A percentile compares a stretch with the other conserved stretches of the same genome.
Evolutionary conservation across 2,113 vertebrate species (phyloP).

Genomic region (Aviceda subcristata): DNA sequence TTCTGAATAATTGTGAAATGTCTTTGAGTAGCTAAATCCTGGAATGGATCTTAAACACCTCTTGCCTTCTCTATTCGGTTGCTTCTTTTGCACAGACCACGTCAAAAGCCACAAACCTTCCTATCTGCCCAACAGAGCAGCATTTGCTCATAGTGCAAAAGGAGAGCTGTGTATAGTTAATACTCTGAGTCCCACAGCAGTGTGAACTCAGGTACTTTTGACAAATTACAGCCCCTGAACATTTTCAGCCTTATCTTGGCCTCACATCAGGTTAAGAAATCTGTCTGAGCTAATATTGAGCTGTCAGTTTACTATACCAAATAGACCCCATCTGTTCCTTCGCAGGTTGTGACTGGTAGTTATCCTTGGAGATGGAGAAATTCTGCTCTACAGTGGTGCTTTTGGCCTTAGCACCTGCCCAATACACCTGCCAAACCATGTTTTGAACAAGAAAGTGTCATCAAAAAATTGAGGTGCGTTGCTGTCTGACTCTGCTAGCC

Average conservation of each 20-base stretch:
- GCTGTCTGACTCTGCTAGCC: neutral
- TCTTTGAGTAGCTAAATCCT: neutral
- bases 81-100: neutral
- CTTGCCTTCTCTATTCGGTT: neutral
- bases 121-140: neutral
- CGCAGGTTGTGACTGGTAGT: neutral
- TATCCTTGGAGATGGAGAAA: neutral
- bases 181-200: neutral
- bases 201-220: neutral
- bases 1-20: neutral
- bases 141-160: neutral
- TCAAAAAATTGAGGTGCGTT: neutral
- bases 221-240: neutral
- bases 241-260: neutral
- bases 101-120: neutral
- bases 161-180: neutral
- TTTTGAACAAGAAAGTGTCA: neutral
- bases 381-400: neutral
- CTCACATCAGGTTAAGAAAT: neutral
- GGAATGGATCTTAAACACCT: neutral
- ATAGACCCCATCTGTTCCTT: neutral
- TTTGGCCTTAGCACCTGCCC: neutral
- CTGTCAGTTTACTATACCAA: neutral
- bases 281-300: neutral
- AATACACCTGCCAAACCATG: neutral